A percentile compares a stretch with the other conserved stretches of the same genome.
Evolutionary conservation across 2,888 invertebrate species (phyloP).

Genomic region (Arge pagana): DNA sequence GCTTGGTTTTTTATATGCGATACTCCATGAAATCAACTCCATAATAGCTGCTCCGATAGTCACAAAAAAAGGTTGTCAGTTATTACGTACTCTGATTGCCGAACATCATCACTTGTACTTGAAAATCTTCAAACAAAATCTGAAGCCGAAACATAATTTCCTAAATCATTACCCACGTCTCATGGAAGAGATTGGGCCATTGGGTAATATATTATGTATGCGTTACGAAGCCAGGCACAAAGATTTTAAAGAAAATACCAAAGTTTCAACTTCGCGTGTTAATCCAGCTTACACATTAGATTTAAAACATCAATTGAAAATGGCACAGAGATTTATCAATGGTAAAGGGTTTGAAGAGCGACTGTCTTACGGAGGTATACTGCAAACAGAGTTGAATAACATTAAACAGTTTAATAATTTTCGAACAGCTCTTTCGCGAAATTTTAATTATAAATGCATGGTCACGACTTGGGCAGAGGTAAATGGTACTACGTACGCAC

Average conservation of each 20-base stretch:
- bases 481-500: conserved; percentile 10
- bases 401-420: conserved; percentile 3
- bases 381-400: conserved; percentile 1
- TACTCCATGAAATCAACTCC: conserved; percentile 19
- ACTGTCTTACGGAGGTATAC: conserved; percentile 6
- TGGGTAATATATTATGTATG: conserved; percentile 29
- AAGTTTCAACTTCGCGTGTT: conserved; percentile 25
- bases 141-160: conserved; percentile 35
- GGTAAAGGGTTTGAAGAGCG: conserved; percentile 9
- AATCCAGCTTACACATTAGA: conserved; percentile 32
- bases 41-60: conserved; percentile 11
- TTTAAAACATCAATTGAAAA: conserved; percentile 29
- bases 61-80: conserved; percentile 5
- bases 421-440: neutral
- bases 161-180: conserved; percentile 30
- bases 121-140: conserved; percentile 25
- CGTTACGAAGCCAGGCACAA: conserved; percentile 31
- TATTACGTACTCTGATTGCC: conserved; percentile 10
- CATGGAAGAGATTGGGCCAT: conserved; percentile 30
- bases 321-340: conserved; percentile 14
- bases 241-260: conserved; percentile 30
- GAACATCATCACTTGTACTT: conserved; percentile 22
- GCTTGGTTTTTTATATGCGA: neutral
- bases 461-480: neutral
- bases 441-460: conserved; percentile 9